phyloP scores from a whole-genome alignment of 2,797 vertebrate genomes.

The Glyptemys insculpta region DNA sequence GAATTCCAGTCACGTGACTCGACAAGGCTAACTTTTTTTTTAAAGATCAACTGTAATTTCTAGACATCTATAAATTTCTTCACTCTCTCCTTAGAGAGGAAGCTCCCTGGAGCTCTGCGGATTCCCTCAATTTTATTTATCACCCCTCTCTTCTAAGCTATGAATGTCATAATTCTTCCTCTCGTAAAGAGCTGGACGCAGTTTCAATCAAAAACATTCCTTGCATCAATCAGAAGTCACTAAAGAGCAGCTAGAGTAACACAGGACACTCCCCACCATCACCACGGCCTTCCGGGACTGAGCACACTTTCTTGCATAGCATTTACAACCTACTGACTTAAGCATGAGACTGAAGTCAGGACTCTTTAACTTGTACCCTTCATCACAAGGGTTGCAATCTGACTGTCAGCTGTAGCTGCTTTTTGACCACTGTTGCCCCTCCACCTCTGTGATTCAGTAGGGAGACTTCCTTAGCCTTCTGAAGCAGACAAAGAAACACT shows the following conservation, averaged over 20 bases:
- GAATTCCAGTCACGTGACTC: slow-evolving; percentile 79
- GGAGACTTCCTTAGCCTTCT: neutral
- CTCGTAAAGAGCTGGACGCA: slow-evolving; percentile 60
- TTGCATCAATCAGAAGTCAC: slow-evolving; percentile 44
- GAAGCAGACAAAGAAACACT: accelerated
- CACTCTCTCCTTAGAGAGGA: slow-evolving; percentile 75
- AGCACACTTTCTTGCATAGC: neutral
- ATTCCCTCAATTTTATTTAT: slow-evolving; percentile 75
- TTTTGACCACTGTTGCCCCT: neutral
- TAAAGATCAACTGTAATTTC: slow-evolving; percentile 81
- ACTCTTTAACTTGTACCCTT: neutral
- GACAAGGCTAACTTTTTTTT: slow-evolving; percentile 62
- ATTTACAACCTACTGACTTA: neutral
- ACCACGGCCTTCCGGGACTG: neutral
- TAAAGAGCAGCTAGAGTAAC: slow-evolving; percentile 62
- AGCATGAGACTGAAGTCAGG: neutral
- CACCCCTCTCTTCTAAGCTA: slow-evolving; percentile 71
- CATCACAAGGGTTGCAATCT: neutral
- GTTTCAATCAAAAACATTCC: slow-evolving; percentile 64
- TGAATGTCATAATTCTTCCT: slow-evolving; percentile 74
- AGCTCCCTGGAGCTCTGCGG: slow-evolving; percentile 73
- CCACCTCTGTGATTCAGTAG: neutral
- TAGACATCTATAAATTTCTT: slow-evolving; percentile 82
- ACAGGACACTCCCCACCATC: slow-evolving; percentile 31
- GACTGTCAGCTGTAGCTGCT: neutral